Evolutionary conservation across 2,888 invertebrate species (phyloP).

Genomic region (Tubulanus polymorphus): DNA sequence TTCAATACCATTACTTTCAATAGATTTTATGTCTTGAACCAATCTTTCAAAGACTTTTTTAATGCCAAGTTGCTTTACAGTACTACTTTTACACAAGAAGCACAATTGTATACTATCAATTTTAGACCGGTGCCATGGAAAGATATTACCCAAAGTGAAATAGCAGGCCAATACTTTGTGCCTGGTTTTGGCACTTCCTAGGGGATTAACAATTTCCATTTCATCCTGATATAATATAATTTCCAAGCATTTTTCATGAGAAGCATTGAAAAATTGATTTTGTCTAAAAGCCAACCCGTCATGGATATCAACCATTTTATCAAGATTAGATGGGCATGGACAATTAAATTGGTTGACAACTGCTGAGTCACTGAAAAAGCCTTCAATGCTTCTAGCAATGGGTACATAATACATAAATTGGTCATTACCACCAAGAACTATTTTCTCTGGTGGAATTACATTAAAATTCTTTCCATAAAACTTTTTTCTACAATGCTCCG

Average conservation of each 20-base stretch:
- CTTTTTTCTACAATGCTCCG: neutral
- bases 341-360: neutral
- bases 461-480: neutral
- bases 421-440: neutral
- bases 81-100: neutral
- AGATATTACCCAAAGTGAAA: neutral
- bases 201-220: neutral
- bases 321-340: neutral
- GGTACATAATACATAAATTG: neutral
- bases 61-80: neutral
- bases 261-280: too few relatives aligned
- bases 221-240: constrained; percentile 2
- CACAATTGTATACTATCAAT: neutral
- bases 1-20: neutral
- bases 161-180: neutral
- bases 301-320: neutral
- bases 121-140: neutral
- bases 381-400: neutral
- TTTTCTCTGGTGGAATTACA: neutral
- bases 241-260: too few relatives aligned
- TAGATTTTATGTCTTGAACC: neutral
- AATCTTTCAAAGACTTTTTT: neutral
- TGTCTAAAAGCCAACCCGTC: neutral
- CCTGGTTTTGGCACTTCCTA: neutral
- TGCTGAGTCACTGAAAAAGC: neutral